These are phyloP conservation scores for Arnoldichthys spilopterus DNA, from an alignment of 2,797 vertebrate species.

Conservation along the genomic window DNA sequence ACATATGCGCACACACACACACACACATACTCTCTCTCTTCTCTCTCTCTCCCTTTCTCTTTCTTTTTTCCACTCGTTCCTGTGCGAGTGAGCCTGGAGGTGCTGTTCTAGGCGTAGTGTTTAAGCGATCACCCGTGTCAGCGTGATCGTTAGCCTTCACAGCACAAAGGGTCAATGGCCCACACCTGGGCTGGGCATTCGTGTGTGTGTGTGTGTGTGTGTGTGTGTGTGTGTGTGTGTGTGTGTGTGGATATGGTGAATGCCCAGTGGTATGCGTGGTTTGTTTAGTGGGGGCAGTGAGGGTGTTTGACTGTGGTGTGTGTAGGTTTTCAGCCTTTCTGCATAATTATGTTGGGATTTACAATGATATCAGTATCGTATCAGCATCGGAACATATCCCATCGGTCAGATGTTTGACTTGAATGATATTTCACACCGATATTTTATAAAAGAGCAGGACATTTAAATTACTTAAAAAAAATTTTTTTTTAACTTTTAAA, in stretches of 20 bases:
- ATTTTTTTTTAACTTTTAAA: too few relatives aligned
- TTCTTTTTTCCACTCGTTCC: background rate
- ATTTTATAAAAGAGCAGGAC: too few relatives aligned
- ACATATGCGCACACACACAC: too few relatives aligned
- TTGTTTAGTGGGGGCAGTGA: slow-evolving; percentile 2
- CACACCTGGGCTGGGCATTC: background rate
- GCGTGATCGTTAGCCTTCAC: slow-evolving; percentile 27
- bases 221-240: background rate
- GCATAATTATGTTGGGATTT: too few relatives aligned
- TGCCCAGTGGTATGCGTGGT: slow-evolving; percentile 1
- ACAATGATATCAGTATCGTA: too few relatives aligned
- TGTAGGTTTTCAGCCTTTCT: too few relatives aligned
- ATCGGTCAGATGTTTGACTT: too few relatives aligned
- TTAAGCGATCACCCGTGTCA: slow-evolving; percentile 26
- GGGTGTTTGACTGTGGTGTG: background rate
- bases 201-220: background rate
- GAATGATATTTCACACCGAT: too few relatives aligned
- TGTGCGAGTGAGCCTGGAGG: background rate
- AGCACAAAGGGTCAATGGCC: slow-evolving; percentile 27
- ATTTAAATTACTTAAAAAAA: too few relatives aligned
- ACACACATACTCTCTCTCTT: too few relatives aligned
- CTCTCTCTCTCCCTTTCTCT: too few relatives aligned
- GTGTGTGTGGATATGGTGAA: slow-evolving; percentile 16
- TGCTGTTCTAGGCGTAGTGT: slow-evolving; percentile 14
- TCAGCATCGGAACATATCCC: too few relatives aligned